Evolutionary conservation across 2,888 invertebrate species (phyloP), one percentile per base, ranked within the genome.

Genomic region (Rhimphoctona megacephalus): DNA sequence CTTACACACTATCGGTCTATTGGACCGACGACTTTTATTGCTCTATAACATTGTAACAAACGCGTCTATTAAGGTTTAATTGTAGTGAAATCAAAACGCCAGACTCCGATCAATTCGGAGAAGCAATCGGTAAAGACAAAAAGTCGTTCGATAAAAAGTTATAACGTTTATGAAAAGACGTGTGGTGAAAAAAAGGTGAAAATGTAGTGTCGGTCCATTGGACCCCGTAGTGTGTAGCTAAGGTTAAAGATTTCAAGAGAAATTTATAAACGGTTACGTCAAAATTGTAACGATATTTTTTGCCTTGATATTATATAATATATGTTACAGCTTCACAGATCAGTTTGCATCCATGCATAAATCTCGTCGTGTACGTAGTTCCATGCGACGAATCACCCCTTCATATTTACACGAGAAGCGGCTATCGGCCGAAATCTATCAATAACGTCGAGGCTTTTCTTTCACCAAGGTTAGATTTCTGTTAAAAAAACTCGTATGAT

Each of bases 331-430:
- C 97, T 86, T 97, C 98, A 22, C 97, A 97, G 90, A 97, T 98
- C 36, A 97, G 98, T 0, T 96, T 96, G 87, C 96, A 97, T 90
- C 97, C 98, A 0, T 96, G 97, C 54, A 95, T 99, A 78, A 98
- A 98, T 95, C 96, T 99, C 89, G 97, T 98, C 11, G 95, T 98
- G 2, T 99, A 98, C 94, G 95, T 97, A 64, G 96, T 97, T 46
- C 97, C 97, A 2, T 97, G 97, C 92, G 95, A 95, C 61, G 95
- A 95, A 78, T 95, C 97, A 52, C 98, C 98, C 0, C 94, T 99
- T 33, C 95, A 96, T 91, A 97, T 99, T 87, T 96, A 97, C 90
- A 96, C 92, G 2, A 92, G 92, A 49, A 91, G 89, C 17, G 94
- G 94, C 0, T 91, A 92, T 39, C 90, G 92, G 64, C 90, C 91